These are phyloP conservation scores for Monomorium pharaonis DNA, from an alignment of 1,140 invertebrate species.

Conservation along the genomic window DNA sequence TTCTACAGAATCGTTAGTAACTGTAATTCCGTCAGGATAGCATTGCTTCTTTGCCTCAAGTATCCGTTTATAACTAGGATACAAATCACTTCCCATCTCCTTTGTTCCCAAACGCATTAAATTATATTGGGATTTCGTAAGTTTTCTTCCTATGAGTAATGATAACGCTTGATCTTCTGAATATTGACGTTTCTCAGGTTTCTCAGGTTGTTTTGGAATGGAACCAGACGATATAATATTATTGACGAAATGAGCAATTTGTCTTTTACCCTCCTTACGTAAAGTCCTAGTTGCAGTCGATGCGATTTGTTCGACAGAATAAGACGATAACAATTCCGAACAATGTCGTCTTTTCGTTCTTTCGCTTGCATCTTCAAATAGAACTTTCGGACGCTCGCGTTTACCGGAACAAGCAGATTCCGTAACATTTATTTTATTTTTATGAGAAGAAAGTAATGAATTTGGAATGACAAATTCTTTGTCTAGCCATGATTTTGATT, in stretches of 20 bases:
- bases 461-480: no score
- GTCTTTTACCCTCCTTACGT: not conserved
- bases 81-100: not conserved
- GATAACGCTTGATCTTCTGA: not conserved
- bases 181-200: not conserved
- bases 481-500: no score
- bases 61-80: not conserved
- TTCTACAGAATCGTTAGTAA: no score
- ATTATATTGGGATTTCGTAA: not conserved
- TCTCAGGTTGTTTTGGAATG: not conserved
- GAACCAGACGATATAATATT: not conserved
- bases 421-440: not conserved
- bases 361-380: no score
- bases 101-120: not conserved
- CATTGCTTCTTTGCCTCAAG: not conserved
- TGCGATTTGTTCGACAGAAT: not conserved
- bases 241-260: not conserved
- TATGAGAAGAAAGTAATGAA: no score
- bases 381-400: no score
- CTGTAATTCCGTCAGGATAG: no score
- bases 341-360: no score
- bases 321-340: no score
- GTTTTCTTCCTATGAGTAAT: not conserved
- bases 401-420: not conserved
- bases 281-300: not conserved